These are phyloP conservation scores for Drosophila seclusa DNA, from an alignment of 2,888 invertebrate species.

Conservation along the genomic window DNA sequence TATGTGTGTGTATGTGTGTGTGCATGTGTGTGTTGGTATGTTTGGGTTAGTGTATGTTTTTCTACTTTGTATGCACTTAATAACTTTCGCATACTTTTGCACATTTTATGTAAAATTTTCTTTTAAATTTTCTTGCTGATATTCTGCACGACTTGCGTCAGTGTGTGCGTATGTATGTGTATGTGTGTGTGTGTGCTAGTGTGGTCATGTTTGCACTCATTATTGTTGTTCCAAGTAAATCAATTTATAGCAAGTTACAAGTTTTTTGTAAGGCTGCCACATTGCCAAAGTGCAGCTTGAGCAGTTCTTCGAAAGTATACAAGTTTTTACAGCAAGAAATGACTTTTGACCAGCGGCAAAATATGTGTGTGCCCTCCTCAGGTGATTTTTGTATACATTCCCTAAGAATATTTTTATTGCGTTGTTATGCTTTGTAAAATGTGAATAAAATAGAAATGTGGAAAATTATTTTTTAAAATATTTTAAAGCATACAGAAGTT, in stretches of 20 bases:
- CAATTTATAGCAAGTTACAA: conserved; percentile 67
- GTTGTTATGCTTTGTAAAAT: background rate
- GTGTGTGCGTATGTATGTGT: conserved; percentile 22
- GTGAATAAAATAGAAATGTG: background rate
- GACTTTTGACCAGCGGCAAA: conserved; percentile 41
- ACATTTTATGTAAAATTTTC: conserved; percentile 78
- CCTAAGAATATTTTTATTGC: background rate
- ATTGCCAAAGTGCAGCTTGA: conserved; percentile 46
- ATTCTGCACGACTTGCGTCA: conserved; percentile 61
- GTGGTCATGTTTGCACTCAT: conserved; percentile 64
- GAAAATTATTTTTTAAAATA: background rate
- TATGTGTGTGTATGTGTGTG: conserved; percentile 18
- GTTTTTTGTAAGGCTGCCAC: conserved; percentile 64
- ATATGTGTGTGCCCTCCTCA: conserved; percentile 15
- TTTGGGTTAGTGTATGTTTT: conserved; percentile 59
- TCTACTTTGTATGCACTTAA: conserved; percentile 81
- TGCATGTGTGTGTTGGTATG: conserved; percentile 29
- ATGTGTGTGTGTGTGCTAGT: conserved; percentile 14
- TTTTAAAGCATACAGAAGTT: background rate
- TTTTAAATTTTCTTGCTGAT: conserved; percentile 66
- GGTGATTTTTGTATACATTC: conserved; percentile 4
- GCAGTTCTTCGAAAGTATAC: conserved; percentile 27
- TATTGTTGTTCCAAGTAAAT: conserved; percentile 71
- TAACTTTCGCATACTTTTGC: conserved; percentile 80
- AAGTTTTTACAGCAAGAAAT: conserved; percentile 26